Evolutionary conservation across 2,797 vertebrate species (phyloP).

Genomic region (Sebastes trivittatus): DNA sequence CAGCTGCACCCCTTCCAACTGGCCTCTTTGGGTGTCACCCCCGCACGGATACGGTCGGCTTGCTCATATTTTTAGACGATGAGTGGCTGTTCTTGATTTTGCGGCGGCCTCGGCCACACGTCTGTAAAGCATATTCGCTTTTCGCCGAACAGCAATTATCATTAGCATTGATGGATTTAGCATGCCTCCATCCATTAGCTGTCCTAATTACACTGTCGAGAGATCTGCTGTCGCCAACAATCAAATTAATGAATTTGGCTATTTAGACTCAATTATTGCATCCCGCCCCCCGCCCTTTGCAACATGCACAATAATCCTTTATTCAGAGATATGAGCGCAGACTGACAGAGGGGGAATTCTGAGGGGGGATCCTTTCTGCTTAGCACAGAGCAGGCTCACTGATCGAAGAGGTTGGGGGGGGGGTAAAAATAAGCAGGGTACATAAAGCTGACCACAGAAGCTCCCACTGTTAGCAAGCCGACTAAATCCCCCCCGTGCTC

Average conservation of each 20-base stretch:
- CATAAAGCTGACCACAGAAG: conserved; percentile 59
- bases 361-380: conserved; percentile 23
- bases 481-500: background rate
- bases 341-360: conserved; percentile 46
- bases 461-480: conserved; percentile 47
- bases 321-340: conserved; percentile 63
- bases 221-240: conserved; percentile 80
- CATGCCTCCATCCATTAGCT: conserved; percentile 79
- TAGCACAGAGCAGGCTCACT: conserved; percentile 21
- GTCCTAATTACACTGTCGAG: conserved; percentile 80
- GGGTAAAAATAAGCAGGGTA: conserved; percentile 35
- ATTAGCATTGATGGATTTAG: conserved; percentile 84
- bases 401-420: background rate
- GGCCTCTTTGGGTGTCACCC: conserved; percentile 56
- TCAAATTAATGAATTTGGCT: conserved; percentile 82
- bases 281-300: conserved; percentile 2
- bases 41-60: background rate
- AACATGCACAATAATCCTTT: conserved; percentile 68
- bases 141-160: conserved; percentile 79
- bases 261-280: conserved; percentile 76
- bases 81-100: conserved; percentile 55
- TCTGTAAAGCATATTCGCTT: conserved; percentile 60
- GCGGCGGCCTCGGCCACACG: conserved; percentile 29
- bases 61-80: conserved; percentile 73
- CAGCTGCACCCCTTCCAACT: conserved; percentile 48